These are phyloP conservation scores for Plemyria rubiginata DNA, from an alignment of 2,888 invertebrate genomes.

Conservation along the genomic window DNA sequence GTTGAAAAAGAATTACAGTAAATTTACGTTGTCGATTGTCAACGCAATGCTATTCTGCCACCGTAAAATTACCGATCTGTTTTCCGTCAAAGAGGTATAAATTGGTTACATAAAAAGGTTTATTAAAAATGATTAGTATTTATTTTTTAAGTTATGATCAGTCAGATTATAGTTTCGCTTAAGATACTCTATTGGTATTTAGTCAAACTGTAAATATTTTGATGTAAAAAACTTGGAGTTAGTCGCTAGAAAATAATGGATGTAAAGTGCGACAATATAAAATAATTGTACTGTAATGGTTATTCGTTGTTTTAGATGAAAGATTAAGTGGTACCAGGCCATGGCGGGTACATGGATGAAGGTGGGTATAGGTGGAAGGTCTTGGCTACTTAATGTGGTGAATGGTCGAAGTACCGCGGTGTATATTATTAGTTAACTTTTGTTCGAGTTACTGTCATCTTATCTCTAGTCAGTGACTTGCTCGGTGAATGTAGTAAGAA, in stretches of 20 bases:
- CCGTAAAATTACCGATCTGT: neutral
- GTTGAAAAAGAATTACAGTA: neutral
- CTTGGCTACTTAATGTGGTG: neutral
- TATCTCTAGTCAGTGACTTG: conserved; percentile 1
- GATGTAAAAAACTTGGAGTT: conserved; percentile 21
- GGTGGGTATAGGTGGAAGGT: neutral
- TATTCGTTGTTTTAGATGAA: conserved; percentile 1
- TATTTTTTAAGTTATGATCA: no score
- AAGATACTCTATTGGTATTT: conserved; percentile 24
- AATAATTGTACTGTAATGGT: neutral
- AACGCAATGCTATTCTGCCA: neutral
- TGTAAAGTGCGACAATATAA: conserved; percentile 30
- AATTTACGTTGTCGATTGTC: neutral
- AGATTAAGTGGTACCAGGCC: neutral
- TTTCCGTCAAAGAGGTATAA: neutral
- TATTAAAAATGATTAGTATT: conserved; percentile 24
- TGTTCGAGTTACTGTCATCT: neutral
- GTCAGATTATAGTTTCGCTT: conserved; percentile 34
- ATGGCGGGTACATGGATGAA: neutral
- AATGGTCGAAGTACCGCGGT: neutral
- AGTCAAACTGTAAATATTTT: conserved; percentile 31
- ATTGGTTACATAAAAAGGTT: conserved; percentile 17
- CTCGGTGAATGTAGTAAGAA: conserved; percentile 10
- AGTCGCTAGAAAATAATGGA: conserved; percentile 23
- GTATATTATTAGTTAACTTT: neutral